These are phyloP conservation scores for Rhagoletis zephyria DNA, from an alignment of 1,140 invertebrate species.

Conservation along the genomic window DNA sequence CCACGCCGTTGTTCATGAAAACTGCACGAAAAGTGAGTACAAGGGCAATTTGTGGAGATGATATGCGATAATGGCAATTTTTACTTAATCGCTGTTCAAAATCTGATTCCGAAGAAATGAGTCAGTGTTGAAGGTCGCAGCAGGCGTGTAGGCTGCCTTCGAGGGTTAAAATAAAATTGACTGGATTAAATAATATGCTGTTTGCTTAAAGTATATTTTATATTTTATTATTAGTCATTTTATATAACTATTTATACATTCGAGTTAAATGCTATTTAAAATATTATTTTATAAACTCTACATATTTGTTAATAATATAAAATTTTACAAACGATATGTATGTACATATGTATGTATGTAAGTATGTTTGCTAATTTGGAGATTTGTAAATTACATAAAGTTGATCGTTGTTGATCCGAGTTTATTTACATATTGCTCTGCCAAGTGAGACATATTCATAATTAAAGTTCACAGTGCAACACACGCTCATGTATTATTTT, in stretches of 20 bases:
- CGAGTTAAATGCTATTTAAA: neutral
- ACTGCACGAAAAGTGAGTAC: neutral
- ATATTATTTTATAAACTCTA: neutral
- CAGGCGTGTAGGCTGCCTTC: too few species aligned
- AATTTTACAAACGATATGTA: too few species aligned
- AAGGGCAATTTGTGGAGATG: neutral
- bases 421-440: neutral
- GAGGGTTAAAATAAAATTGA: conserved; percentile 3
- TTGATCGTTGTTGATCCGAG: neutral
- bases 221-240: neutral
- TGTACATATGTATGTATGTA: too few species aligned
- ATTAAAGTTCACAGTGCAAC: neutral
- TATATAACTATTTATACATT: neutral
- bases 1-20: neutral
- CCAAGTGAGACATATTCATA: neutral
- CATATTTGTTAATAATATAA: too few species aligned
- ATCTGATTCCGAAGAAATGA: neutral
- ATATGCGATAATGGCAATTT: neutral
- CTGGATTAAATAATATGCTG: neutral
- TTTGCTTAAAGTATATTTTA: neutral
- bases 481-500: neutral
- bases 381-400: too few species aligned
- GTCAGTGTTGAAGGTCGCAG: neutral
- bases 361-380: too few species aligned
- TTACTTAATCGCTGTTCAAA: neutral